Evolutionary conservation across 1,140 invertebrate genomes (phyloP).

Genomic region (Hylaeus volcanicus): DNA sequence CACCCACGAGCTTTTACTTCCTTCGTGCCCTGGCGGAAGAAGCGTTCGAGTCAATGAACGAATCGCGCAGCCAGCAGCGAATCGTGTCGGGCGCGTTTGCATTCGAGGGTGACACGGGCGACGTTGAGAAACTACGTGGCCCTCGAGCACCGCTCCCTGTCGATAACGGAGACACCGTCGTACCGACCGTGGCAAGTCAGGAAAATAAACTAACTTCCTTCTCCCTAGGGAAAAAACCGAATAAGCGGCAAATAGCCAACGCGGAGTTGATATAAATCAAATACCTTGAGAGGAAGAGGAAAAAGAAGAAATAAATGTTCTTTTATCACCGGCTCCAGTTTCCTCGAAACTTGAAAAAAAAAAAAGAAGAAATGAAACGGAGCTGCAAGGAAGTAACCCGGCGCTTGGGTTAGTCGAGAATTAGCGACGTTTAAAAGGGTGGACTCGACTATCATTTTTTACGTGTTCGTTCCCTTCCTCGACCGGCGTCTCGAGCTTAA

Average conservation of each 20-base stretch:
- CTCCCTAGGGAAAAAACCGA: neutral
- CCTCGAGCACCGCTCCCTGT: conserved; percentile 53
- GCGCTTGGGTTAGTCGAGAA: conserved; percentile 71
- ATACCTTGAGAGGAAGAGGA: neutral
- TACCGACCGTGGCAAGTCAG: conserved; percentile 41
- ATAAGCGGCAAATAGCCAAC: too few relatives aligned
- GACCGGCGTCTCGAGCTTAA: conserved; percentile 64
- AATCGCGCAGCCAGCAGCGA: neutral
- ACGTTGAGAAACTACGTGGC: conserved; percentile 64
- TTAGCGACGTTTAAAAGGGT: conserved; percentile 73
- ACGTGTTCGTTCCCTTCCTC: conserved; percentile 13
- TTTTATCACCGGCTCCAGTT: neutral
- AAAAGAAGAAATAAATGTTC: neutral
- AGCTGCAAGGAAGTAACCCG: conserved; percentile 26
- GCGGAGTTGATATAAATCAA: too few relatives aligned
- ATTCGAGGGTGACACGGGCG: conserved; percentile 64
- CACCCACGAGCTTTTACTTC: too few relatives aligned
- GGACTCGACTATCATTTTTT: conserved; percentile 48
- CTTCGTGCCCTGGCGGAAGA: neutral
- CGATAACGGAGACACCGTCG: conserved; percentile 65
- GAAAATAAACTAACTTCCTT: neutral
- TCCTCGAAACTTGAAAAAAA: neutral
- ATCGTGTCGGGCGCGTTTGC: conserved; percentile 38
- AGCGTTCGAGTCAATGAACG: neutral
- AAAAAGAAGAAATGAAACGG: neutral